Percentiles rank a stretch among this genome's conserved stretches.
These are phyloP conservation scores for Brachionus koreanus DNA, from an alignment of 1,140 invertebrate genomes.

Conservation along the genomic window DNA sequence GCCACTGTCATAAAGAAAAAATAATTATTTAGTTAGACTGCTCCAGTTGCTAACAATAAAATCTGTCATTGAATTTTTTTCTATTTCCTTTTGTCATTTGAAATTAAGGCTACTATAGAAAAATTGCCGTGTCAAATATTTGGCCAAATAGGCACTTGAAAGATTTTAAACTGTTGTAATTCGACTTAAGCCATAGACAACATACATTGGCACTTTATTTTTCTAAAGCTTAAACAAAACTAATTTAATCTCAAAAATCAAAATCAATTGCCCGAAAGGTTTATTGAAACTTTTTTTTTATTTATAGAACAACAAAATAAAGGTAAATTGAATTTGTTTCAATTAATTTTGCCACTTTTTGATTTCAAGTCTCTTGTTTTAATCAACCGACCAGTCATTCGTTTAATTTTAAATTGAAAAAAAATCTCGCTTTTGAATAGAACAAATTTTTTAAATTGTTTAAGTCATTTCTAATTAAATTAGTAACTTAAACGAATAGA, in stretches of 20 bases:
- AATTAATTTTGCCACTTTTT: constrained; percentile 1
- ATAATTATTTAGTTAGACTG: neutral
- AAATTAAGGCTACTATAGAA: neutral
- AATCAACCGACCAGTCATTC: constrained; percentile 40
- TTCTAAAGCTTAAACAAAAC: constrained; percentile 16
- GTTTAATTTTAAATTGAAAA: constrained; percentile 33
- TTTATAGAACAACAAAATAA: constrained; percentile 12
- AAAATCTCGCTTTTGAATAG: constrained; percentile 17
- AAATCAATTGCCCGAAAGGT: constrained; percentile 41
- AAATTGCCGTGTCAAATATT: neutral
- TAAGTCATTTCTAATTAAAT: constrained; percentile 34
- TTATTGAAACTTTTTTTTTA: constrained; percentile 41
- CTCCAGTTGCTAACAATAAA: constrained; percentile 8
- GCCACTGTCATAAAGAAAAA: constrained; percentile 21
- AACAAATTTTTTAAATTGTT: constrained; percentile 23
- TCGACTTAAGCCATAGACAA: constrained; percentile 37
- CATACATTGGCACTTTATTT: constrained; percentile 25
- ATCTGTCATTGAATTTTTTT: constrained; percentile 30
- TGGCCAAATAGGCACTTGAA: constrained; percentile 17
- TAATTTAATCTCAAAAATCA: constrained; percentile 2
- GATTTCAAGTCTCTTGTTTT: constrained; percentile 25
- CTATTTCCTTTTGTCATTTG: constrained; percentile 26
- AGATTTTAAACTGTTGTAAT: constrained; percentile 36
- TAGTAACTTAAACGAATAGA: constrained; percentile 20
- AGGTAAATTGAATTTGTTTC: constrained; percentile 39